phyloP scores from a whole-genome alignment of 2,888 invertebrate species.

The Temnothorax rugatulus region DNA sequence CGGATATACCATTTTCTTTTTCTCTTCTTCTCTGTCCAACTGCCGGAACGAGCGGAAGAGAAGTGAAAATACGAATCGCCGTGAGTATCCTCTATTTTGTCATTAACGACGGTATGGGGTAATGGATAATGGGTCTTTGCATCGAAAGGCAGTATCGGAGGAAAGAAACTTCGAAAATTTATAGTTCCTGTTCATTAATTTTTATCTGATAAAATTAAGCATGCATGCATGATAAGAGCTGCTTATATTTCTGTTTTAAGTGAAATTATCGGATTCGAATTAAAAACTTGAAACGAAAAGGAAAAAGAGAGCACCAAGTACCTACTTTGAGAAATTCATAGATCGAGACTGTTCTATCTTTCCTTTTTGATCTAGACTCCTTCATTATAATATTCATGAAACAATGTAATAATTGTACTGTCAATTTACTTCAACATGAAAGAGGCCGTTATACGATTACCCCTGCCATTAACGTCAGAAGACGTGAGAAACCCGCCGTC shows the following conservation, averaged over 20 bases:
- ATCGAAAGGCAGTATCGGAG: conserved; percentile 32
- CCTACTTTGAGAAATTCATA: background rate
- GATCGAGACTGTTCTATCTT: background rate
- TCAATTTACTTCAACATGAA: background rate
- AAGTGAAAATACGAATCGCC: conserved; percentile 56
- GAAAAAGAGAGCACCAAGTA: background rate
- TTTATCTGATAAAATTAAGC: conserved; percentile 20
- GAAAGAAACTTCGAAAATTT: conserved; percentile 16
- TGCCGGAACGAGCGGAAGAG: conserved; percentile 21
- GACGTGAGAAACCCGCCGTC: background rate
- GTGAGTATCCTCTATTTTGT: conserved; percentile 50
- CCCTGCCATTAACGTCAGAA: background rate
- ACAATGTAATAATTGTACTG: background rate
- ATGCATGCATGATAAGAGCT: background rate
- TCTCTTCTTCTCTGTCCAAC: conserved; percentile 7
- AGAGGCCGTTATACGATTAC: background rate
- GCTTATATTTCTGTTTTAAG: background rate
- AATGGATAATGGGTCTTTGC: conserved; percentile 42
- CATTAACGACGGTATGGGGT: conserved; percentile 34
- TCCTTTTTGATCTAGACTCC: background rate
- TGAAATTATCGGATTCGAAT: background rate
- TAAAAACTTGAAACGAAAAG: background rate
- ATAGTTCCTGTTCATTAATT: conserved; percentile 30
- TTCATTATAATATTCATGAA: conserved; percentile 7
- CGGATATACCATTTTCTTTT: conserved; percentile 65